Conservation (phyloP, 2,888 invertebrate genomes). For the Diadegma fenestrale region DNA sequence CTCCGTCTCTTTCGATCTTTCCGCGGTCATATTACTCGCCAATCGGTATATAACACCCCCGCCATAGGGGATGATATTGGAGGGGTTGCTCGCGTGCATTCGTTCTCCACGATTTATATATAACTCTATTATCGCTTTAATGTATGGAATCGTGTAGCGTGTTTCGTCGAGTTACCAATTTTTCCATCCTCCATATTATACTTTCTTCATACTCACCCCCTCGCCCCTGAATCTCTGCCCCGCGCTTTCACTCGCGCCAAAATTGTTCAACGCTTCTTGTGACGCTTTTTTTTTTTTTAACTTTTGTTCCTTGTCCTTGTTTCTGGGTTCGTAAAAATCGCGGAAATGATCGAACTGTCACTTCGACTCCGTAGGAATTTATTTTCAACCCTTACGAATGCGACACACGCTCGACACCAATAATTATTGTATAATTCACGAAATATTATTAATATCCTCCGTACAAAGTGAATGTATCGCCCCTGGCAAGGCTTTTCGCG, state of each 20-base stretch:
- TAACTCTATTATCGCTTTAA: slow-evolving; percentile 17
- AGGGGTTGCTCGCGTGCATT: slow-evolving; percentile 55
- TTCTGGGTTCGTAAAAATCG: too few species aligned
- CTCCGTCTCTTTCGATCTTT: background rate
- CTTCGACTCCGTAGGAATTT: background rate
- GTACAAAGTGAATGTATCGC: slow-evolving; percentile 74
- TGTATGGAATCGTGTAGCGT: slow-evolving; percentile 12
- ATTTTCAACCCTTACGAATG: background rate
- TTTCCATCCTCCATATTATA: background rate
- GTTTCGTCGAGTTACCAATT: background rate
- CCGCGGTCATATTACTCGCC: slow-evolving; percentile 36
- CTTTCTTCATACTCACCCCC: background rate
- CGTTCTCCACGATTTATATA: slow-evolving; percentile 5
- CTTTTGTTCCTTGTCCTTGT: too few species aligned
- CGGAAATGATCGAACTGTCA: background rate
- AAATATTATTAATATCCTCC: background rate
- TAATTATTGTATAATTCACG: background rate
- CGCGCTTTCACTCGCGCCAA: background rate
- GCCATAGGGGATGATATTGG: slow-evolving; percentile 59
- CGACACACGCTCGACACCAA: background rate
- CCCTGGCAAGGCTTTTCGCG: slow-evolving; percentile 67
- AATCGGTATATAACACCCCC: slow-evolving; percentile 44
- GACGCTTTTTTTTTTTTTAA: too few species aligned
- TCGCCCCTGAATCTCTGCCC: background rate
- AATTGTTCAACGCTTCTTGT: background rate